These are phyloP conservation scores for Coluber constrictor DNA, from an alignment of 2,797 vertebrate species.

Conservation along the genomic window DNA sequence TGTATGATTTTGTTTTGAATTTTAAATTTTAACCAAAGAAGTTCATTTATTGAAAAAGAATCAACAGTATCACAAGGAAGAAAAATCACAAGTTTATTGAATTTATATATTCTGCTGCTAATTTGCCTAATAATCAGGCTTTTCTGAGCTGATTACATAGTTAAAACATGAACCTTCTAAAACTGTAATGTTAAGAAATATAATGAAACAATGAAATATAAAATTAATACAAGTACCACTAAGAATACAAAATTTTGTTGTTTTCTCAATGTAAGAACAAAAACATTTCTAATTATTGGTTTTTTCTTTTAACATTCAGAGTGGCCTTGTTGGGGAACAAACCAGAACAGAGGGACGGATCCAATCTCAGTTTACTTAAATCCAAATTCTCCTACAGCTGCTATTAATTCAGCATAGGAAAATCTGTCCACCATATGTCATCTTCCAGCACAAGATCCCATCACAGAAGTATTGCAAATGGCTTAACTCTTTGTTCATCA, in stretches of 20 bases:
- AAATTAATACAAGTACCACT: neutral
- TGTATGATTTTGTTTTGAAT: neutral
- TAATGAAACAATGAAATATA: neutral
- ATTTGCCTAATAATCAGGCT: neutral
- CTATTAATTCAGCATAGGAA: neutral
- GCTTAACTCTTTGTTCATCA: conserved; percentile 1
- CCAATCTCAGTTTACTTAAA: neutral
- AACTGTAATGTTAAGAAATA: neutral
- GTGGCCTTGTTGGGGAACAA: neutral
- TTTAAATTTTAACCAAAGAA: neutral
- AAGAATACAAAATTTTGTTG: neutral
- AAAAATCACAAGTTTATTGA: neutral
- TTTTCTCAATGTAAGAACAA: neutral
- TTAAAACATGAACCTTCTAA: neutral
- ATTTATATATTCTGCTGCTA: neutral
- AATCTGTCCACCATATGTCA: neutral
- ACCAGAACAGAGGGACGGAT: neutral
- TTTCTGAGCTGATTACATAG: neutral
- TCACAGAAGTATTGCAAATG: neutral
- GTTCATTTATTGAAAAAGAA: neutral
- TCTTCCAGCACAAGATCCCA: neutral
- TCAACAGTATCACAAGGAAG: neutral
- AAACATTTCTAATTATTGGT: neutral
- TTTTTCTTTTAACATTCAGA: neutral
- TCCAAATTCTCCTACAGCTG: neutral